Percentiles rank a stretch among this genome's conserved stretches.
phyloP scores from a whole-genome alignment of 2,888 invertebrate genomes.

The Drosophila gaucha region DNA sequence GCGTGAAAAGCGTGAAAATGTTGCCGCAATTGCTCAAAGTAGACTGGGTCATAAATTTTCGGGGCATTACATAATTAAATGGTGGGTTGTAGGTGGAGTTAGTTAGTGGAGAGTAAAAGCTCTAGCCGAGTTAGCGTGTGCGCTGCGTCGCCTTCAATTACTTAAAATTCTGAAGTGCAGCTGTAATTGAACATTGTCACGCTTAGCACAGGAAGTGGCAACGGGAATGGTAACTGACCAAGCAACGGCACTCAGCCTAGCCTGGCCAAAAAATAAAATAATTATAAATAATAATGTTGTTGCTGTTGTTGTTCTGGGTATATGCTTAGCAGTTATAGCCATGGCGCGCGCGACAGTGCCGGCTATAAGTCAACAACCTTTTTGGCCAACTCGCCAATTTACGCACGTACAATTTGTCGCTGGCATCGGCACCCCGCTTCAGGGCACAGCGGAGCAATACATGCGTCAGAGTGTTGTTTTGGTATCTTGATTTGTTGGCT shows the following conservation, averaged over 20 bases:
- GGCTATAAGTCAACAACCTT: constrained; percentile 75
- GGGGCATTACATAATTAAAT: constrained; percentile 74
- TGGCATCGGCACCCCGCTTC: constrained; percentile 11
- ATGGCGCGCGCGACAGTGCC: constrained; percentile 36
- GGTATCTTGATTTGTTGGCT: constrained; percentile 51
- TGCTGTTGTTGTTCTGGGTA: constrained; percentile 21
- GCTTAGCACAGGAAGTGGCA: constrained; percentile 59
- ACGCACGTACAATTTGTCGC: constrained; percentile 71
- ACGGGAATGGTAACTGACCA: constrained; percentile 40
- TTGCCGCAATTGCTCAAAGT: constrained; percentile 53
- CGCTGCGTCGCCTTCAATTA: constrained; percentile 65
- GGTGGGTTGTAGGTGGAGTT: constrained; percentile 9
- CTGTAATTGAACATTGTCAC: constrained; percentile 77
- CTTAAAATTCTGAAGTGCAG: constrained; percentile 77
- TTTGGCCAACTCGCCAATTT: constrained; percentile 71
- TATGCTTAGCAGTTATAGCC: constrained; percentile 38
- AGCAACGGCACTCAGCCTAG: constrained; percentile 47
- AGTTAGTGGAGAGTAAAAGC: background rate
- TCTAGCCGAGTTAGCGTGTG: constrained; percentile 56
- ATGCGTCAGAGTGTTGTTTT: constrained; percentile 12
- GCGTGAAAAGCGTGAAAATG: constrained; percentile 72
- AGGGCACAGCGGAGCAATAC: background rate
- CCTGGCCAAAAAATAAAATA: constrained; percentile 36
- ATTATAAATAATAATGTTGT: constrained; percentile 27
- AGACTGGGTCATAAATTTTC: constrained; percentile 61